Conservation (phyloP, 2,797 vertebrate species). For the Dendrocincla tyrannina region DNA sequence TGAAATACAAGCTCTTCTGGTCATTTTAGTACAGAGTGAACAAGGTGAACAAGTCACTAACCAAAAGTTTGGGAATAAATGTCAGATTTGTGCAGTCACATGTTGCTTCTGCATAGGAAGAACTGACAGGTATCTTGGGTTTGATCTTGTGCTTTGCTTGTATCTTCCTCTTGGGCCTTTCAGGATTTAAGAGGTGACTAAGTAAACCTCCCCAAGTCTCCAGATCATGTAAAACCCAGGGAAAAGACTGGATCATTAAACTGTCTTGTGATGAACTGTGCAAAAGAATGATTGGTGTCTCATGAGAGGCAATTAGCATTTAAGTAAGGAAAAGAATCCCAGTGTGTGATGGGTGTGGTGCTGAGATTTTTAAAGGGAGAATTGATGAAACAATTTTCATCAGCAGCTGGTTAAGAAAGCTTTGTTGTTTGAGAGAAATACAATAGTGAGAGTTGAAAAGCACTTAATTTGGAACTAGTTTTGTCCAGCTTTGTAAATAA, state of each 20-base stretch:
- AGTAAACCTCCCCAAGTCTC: neutral
- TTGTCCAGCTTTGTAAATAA: neutral
- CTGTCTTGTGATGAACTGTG: neutral
- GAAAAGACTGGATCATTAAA: neutral
- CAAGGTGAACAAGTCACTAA: neutral
- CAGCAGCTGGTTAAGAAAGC: slow-evolving; percentile 33
- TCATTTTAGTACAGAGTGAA: neutral
- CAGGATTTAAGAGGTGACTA: neutral
- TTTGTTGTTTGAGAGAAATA: neutral
- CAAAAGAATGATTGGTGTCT: slow-evolving; percentile 22
- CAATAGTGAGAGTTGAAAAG: neutral
- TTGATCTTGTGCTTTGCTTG: neutral
- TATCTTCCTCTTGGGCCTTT: neutral
- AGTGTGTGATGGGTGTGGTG: neutral
- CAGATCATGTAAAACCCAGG: neutral
- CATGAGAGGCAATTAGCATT: slow-evolving; percentile 72
- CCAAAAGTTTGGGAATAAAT: neutral
- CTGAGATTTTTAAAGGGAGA: slow-evolving; percentile 9
- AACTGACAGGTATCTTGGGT: neutral
- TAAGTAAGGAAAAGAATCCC: slow-evolving; percentile 24
- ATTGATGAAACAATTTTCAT: slow-evolving; percentile 73
- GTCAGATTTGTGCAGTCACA: neutral
- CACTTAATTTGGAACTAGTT: neutral
- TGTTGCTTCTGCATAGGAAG: neutral
- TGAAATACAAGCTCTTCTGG: neutral